Evolutionary conservation across 2,113 vertebrate species (phyloP).

Genomic region (Benitochromis conjunctus): DNA sequence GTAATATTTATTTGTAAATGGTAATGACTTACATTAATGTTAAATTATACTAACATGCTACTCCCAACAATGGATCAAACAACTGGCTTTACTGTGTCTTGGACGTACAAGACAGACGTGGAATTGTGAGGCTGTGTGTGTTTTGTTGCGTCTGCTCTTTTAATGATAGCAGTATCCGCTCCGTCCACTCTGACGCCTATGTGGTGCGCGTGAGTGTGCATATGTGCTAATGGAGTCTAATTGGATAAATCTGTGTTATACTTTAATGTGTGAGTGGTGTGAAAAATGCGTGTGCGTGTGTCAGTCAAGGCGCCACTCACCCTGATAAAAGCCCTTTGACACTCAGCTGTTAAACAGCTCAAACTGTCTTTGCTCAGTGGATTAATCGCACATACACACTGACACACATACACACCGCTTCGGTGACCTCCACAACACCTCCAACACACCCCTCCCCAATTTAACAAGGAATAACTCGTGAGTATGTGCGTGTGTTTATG

Average conservation of each 20-base stretch:
- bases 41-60: too few species aligned
- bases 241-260: not conserved
- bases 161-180: not conserved
- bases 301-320: slow-evolving; percentile 48
- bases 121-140: not conserved
- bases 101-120: not conserved
- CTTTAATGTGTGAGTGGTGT: slow-evolving; percentile 4
- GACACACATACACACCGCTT: not conserved
- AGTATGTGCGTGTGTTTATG: slow-evolving; percentile 9
- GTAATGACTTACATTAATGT: not conserved
- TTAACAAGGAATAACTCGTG: slow-evolving; percentile 44
- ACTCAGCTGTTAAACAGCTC: slow-evolving; percentile 70
- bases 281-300: slow-evolving; percentile 1
- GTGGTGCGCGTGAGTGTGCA: not conserved
- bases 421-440: slow-evolving; percentile 39
- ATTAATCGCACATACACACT: slow-evolving; percentile 30
- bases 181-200: not conserved
- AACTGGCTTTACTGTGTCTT: slow-evolving; percentile 39
- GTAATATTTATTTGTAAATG: too few species aligned
- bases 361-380: slow-evolving; percentile 59
- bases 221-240: not conserved
- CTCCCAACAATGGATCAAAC: not conserved
- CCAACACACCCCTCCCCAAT: slow-evolving; percentile 15
- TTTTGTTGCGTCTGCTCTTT: not conserved
- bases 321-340: slow-evolving; percentile 70